Conservation (phyloP, 2,888 invertebrate genomes). For the Tipula lateralis region DNA sequence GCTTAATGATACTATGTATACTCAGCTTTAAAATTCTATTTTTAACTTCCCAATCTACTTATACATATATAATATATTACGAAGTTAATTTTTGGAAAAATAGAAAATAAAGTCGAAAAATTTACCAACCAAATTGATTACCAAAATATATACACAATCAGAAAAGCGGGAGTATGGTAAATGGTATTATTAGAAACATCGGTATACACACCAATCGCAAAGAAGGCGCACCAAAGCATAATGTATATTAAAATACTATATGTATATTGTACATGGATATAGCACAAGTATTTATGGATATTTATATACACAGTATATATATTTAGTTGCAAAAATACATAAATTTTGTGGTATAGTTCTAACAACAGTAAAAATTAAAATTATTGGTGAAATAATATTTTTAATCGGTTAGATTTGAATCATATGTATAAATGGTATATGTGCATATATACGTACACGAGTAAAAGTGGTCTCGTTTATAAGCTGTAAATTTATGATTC, state of each 20-base stretch:
- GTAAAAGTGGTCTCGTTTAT: neutral
- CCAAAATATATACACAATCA: neutral
- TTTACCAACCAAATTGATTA: neutral
- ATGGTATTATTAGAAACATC: neutral
- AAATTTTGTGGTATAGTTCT: neutral
- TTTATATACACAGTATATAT: neutral
- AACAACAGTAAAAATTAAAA: neutral
- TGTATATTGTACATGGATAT: neutral
- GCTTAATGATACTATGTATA: too few species aligned
- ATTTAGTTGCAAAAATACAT: neutral
- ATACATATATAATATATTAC: too few species aligned
- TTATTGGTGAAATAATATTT: neutral
- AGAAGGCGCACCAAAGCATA: neutral
- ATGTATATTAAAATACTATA: neutral
- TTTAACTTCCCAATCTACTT: neutral
- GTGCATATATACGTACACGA: neutral
- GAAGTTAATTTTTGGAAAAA: neutral
- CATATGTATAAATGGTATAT: too few species aligned
- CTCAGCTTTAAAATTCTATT: neutral
- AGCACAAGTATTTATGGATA: neutral
- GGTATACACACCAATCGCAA: neutral
- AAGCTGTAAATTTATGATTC: neutral
- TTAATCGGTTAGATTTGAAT: neutral
- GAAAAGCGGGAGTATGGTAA: neutral
- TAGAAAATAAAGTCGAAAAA: neutral